Evolutionary conservation across 2,797 vertebrate genomes (phyloP).

Genomic region (Euthynnus affinis): DNA sequence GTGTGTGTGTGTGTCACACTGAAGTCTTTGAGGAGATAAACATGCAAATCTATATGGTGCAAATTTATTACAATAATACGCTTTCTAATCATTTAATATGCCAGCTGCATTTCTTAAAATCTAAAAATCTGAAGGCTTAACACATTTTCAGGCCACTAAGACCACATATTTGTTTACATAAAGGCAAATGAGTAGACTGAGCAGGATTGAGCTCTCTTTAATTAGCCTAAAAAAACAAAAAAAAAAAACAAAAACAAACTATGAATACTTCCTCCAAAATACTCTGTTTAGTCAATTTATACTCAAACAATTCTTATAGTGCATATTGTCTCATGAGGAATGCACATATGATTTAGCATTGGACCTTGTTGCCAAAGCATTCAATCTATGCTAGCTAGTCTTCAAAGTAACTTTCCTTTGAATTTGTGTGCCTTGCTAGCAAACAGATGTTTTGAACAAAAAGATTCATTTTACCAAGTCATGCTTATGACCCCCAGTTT

Average conservation of each 20-base stretch:
- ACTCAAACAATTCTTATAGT: background rate
- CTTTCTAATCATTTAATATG: constrained; percentile 17
- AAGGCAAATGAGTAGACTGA: background rate
- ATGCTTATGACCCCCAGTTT: constrained; percentile 3
- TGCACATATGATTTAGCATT: background rate
- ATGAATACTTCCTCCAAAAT: too few species aligned
- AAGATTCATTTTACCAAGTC: background rate
- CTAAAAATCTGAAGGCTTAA: background rate
- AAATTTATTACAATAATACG: constrained; percentile 13
- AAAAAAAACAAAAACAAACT: background rate
- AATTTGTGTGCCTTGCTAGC: background rate
- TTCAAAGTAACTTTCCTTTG: constrained; percentile 3
- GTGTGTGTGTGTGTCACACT: constrained; percentile 9
- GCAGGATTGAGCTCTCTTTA: background rate
- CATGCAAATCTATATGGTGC: background rate
- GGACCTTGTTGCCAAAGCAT: background rate
- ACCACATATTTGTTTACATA: background rate
- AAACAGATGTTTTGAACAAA: constrained; percentile 7
- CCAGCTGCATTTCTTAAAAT: background rate
- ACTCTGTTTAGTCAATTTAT: background rate
- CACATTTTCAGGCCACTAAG: background rate
- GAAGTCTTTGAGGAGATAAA: constrained; percentile 16
- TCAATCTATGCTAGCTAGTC: constrained; percentile 16
- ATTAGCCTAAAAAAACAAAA: background rate
- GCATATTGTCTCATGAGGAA: background rate